These are phyloP conservation scores for Brachionus rotundiformis DNA, from an alignment of 1,140 invertebrate genomes.

Conservation along the genomic window DNA sequence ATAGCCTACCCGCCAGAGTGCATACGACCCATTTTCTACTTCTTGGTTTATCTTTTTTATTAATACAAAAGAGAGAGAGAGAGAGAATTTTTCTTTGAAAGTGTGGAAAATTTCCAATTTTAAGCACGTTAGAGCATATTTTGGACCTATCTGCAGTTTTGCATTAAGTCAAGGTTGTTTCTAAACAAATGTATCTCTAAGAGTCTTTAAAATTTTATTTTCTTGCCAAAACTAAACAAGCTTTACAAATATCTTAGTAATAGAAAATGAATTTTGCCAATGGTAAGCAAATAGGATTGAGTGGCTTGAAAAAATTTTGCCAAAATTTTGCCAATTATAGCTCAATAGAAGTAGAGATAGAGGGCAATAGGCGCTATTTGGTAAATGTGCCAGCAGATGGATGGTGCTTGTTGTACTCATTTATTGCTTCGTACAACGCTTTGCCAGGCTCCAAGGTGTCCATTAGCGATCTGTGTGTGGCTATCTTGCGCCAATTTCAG, in stretches of 20 bases:
- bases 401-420: conserved; percentile 41
- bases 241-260: conserved; percentile 11
- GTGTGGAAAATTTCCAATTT: conserved; percentile 12
- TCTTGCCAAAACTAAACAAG: background rate
- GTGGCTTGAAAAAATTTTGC: background rate
- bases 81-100: conserved; percentile 19
- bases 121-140: conserved; percentile 18
- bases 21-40: conserved; percentile 52
- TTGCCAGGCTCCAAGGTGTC: background rate
- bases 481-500: background rate
- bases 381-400: conserved; percentile 30
- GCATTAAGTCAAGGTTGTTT: background rate
- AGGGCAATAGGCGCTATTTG: background rate
- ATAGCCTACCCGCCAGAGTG: conserved; percentile 48
- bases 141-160: background rate
- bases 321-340: background rate
- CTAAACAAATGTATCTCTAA: background rate
- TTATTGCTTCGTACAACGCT: background rate
- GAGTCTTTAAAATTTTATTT: background rate
- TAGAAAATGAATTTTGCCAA: conserved; percentile 9
- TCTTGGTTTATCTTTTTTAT: background rate
- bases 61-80: background rate
- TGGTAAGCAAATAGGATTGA: background rate
- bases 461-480: background rate
- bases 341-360: background rate